These are phyloP conservation scores for Rhinichthys klamathensis DNA, from an alignment of 2,113 vertebrate species.

Conservation along the genomic window DNA sequence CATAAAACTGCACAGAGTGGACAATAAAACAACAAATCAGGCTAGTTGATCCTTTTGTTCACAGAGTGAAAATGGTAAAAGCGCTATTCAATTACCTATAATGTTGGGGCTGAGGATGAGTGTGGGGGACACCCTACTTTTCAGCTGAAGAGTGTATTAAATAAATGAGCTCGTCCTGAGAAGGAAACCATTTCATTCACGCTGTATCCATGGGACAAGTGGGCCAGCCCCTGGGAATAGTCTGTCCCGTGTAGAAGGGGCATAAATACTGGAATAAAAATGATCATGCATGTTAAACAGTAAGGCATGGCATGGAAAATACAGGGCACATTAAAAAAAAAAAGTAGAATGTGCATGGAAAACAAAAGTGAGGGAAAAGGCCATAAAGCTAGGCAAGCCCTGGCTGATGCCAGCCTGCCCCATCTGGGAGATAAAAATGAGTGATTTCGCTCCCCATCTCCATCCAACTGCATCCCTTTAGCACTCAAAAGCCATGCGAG, in stretches of 20 bases:
- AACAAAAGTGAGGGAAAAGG: slow-evolving; percentile 72
- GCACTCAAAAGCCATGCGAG: slow-evolving; percentile 68
- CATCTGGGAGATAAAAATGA: slow-evolving; percentile 78
- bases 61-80: not conserved
- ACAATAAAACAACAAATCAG: slow-evolving; percentile 51
- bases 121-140: slow-evolving; percentile 56
- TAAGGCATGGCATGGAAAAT: slow-evolving; percentile 73
- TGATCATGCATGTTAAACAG: slow-evolving; percentile 78
- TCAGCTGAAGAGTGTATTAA: slow-evolving; percentile 59
- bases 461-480: slow-evolving; percentile 73
- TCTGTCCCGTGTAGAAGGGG: slow-evolving; percentile 72
- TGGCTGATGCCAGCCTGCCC: slow-evolving; percentile 65
- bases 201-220: slow-evolving; percentile 46
- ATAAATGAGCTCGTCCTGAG: slow-evolving; percentile 69
- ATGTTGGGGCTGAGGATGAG: slow-evolving; percentile 52
- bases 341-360: slow-evolving; percentile 69
- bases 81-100: not conserved
- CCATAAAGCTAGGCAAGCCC: slow-evolving; percentile 71
- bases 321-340: slow-evolving; percentile 69
- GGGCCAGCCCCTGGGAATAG: slow-evolving; percentile 53
- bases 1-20: slow-evolving; percentile 52
- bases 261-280: slow-evolving; percentile 76
- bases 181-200: slow-evolving; percentile 65
- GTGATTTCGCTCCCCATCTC: slow-evolving; percentile 74
- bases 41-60: not conserved